Evolutionary conservation across 30 jellyfish, hydroid and myxozoan species (phyloP), one percentile per base, ranked within the genome.

Genomic region (Rhopilema esculentum): DNA sequence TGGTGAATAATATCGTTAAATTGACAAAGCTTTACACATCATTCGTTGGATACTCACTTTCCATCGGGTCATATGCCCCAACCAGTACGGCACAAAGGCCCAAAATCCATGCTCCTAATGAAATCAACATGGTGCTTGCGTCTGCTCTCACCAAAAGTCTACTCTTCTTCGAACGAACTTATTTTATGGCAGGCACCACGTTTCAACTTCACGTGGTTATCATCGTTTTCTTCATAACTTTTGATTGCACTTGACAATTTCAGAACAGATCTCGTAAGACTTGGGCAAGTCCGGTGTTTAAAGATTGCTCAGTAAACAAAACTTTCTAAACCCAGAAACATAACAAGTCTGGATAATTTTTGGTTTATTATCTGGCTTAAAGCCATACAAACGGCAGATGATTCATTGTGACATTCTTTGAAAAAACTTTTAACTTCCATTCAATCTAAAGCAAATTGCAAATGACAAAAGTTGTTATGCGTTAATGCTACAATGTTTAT

Each of bases 11-110:
- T n/a, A n/a, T n/a, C n/a, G n/a, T n/a, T n/a, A n/a, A n/a, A n/a
- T n/a, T n/a, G n/a, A n/a, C n/a, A n/a, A n/a, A n/a, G n/a, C n/a
- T n/a, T n/a, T n/a, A n/a, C n/a, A n/a, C n/a, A n/a, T n/a, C n/a
- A n/a, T n/a, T n/a, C n/a, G n/a, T n/a, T n/a, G n/a, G n/a, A 15
- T 40, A 21, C 75, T 69, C 49, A 84, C 93, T 79, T 74, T 84
- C 93, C 93, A 84, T 84, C 2, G 93, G 93, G 71, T 84, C 93
- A 51, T 17, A 15, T 28, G 93, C 87, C 24, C 18, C 1, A 30
- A 27, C 77, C 87, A 68, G 4, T 0, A 74, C 49, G 87, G 93
- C 93, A 66, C 75, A 84, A 0, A 72, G 69, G 93, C 93, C 93
- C 27, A 83, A 22, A 51, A 84, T 18, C 62, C 71, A 51, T 24